A percentile compares a stretch with the other conserved stretches of the same genome.
These are phyloP conservation scores for Agrilus planipennis DNA, from an alignment of 1,140 invertebrate species.

Conservation along the genomic window DNA sequence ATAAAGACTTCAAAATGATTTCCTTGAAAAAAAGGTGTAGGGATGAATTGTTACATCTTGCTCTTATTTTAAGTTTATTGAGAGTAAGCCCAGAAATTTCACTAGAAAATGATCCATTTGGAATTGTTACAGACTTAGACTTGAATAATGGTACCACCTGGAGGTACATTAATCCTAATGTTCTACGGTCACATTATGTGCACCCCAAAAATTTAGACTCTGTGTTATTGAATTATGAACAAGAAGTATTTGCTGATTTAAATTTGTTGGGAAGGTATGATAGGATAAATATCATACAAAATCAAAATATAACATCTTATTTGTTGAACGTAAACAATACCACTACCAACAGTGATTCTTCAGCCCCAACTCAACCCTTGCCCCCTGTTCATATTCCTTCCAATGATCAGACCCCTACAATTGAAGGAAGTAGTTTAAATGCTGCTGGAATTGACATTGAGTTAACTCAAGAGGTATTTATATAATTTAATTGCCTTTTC, in stretches of 20 bases:
- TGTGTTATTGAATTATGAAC: constrained; percentile 56
- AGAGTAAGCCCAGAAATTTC: constrained; percentile 60
- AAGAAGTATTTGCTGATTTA: constrained; percentile 64
- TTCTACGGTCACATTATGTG: constrained; percentile 43
- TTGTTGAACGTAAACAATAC: constrained; percentile 39
- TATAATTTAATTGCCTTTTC: background rate
- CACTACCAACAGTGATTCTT: constrained; percentile 7
- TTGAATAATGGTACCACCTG: constrained; percentile 54
- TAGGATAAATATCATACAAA: constrained; percentile 28
- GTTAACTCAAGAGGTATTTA: constrained; percentile 29
- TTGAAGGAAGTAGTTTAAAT: too few species aligned
- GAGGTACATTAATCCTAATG: constrained; percentile 41
- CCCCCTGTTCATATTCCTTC: too few species aligned
- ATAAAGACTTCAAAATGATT: too few species aligned
- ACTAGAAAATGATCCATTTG: constrained; percentile 42
- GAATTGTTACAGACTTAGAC: constrained; percentile 36
- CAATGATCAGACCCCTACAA: too few species aligned
- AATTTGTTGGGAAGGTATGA: constrained; percentile 47
- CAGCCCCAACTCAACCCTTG: too few species aligned
- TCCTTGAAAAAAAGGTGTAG: constrained; percentile 62
- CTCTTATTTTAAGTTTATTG: constrained; percentile 62
- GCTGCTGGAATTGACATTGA: too few species aligned
- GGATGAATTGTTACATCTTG: constrained; percentile 67
- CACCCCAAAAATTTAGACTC: constrained; percentile 65
- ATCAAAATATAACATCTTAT: constrained; percentile 43